Evolutionary conservation across 1,140 invertebrate genomes (phyloP).

Genomic region (Phthorimaea operculella): DNA sequence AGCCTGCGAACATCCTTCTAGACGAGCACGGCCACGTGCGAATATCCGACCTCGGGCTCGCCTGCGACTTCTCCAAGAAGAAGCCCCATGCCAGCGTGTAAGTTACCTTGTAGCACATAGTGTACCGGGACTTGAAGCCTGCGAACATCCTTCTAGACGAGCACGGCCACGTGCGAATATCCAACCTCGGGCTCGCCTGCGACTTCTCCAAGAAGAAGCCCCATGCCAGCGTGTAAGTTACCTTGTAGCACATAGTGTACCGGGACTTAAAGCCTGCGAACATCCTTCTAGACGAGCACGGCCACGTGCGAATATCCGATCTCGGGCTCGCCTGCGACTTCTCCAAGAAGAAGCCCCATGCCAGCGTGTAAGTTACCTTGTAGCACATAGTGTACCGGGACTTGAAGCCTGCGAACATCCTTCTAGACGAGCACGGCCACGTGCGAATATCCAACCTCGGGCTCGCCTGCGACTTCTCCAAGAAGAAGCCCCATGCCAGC

Average conservation of each 20-base stretch:
- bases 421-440: conserved; percentile 99
- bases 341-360: conserved; percentile 99
- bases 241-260: conserved; percentile 97
- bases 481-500: conserved; percentile 99
- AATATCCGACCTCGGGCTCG: conserved; percentile 98
- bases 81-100: conserved; percentile 99
- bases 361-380: conserved; percentile 93
- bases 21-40: conserved; percentile 99
- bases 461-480: conserved; percentile 98
- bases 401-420: conserved; percentile 98
- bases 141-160: conserved; percentile 99
- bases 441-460: conserved; percentile 99
- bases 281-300: conserved; percentile 98
- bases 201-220: conserved; percentile 99
- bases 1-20: conserved; percentile 98
- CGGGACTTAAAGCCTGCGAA: conserved; percentile 98
- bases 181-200: conserved; percentile 98
- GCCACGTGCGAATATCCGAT: conserved; percentile 99
- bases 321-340: conserved; percentile 99
- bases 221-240: conserved; percentile 96
- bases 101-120: conserved; percentile 92
- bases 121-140: conserved; percentile 98
- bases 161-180: conserved; percentile 99
- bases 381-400: conserved; percentile 99
- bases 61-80: conserved; percentile 99